These are phyloP conservation scores for Selenia dentaria DNA, from an alignment of 2,888 invertebrate species.

Conservation along the genomic window DNA sequence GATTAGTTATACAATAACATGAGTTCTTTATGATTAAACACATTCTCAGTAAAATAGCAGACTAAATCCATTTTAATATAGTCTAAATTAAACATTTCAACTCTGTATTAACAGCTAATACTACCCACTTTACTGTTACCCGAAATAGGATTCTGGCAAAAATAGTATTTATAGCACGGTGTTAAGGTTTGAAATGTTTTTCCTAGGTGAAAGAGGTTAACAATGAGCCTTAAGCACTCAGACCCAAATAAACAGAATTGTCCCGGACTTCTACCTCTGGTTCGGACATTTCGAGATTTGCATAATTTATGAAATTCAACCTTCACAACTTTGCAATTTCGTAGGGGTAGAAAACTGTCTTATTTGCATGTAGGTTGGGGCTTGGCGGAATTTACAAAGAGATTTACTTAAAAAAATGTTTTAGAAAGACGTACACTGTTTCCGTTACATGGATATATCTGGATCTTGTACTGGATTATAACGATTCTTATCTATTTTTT, in stretches of 20 bases:
- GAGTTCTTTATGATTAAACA: too few species aligned
- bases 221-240: conserved; percentile 34
- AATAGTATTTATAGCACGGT: not conserved
- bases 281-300: conserved; percentile 29
- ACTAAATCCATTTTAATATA: conserved; percentile 9
- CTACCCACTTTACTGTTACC: conserved; percentile 1
- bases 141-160: not conserved
- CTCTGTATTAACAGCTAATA: conserved; percentile 13
- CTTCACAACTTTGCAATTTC: conserved; percentile 33
- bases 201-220: conserved; percentile 12
- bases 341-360: conserved; percentile 24
- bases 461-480: too few species aligned
- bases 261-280: conserved; percentile 28
- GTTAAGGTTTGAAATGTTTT: not conserved
- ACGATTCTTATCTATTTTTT: too few species aligned
- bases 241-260: conserved; percentile 36
- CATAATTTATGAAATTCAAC: conserved; percentile 35
- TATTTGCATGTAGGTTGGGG: conserved; percentile 18
- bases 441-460: too few species aligned
- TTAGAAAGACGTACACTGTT: not conserved
- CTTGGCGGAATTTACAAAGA: conserved; percentile 12
- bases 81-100: conserved; percentile 13
- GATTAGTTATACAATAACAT: too few species aligned
- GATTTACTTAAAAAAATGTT: not conserved
- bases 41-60: too few species aligned